Evolutionary conservation across 2,113 vertebrate species (phyloP), one percentile per base, ranked within the genome.

Genomic region (Coreoperca whiteheadi): DNA sequence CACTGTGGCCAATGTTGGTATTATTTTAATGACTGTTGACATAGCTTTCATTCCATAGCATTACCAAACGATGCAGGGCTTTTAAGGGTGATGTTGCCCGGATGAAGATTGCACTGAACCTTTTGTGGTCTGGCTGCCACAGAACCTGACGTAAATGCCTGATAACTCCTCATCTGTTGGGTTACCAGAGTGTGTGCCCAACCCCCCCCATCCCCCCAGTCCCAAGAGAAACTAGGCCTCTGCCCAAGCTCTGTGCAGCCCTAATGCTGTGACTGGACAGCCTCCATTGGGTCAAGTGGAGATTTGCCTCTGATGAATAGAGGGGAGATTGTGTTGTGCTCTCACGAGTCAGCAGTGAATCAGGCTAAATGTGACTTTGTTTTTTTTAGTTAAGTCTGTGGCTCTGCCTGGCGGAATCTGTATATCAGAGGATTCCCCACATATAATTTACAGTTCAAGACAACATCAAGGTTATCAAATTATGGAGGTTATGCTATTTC

Each of bases 261-360:
- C 71, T 93, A 94, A 93, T 91, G 77, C 91, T 87, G 82, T 60
- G 78, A 89, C 91, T 95, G 89, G 90, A 92, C 76, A 71, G 74
- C 83, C 89, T 91, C 89, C 89, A 93, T 93, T 89, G 85, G 90
- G 92, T 93, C 90, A 94, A 94, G 90, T 88, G 89, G 89, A 94
- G 93, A 92, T 93, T 94, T 93, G 77, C 77, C 78, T 89, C 70
- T 87, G 85, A 88, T 91, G 93, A 93, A 91, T 91, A 82, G 72
- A 78, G 75, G 87, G 78, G 87, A 91, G 81, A 93, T 91, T 93
- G 80, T 51, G 61, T 67, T 53, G 50, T 43, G 56, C 75, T 87
- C 60, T 79, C 41, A 11, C 53, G 63, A 82, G 72, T 83, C 87
- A 86, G 78, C 75, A 82, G 66, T 70, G 77, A 84, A 71, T 86